Evolutionary conservation across 2,113 vertebrate species (phyloP).

Genomic region (Malurus melanocephalus): DNA sequence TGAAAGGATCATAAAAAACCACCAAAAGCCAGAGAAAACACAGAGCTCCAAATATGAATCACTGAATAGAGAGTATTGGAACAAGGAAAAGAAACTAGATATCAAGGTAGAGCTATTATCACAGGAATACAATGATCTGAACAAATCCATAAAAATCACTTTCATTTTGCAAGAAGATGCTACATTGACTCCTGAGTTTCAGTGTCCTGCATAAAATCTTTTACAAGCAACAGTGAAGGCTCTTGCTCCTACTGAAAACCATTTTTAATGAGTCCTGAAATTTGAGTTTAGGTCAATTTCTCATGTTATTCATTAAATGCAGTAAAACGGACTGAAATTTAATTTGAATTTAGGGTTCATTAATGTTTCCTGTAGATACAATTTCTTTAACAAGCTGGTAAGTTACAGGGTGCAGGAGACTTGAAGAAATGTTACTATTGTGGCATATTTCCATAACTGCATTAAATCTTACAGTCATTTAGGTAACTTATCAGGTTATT

Average conservation of each 20-base stretch:
- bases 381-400: background rate
- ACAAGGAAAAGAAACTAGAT: background rate
- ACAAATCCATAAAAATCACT: background rate
- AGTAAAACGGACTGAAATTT: background rate
- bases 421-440: background rate
- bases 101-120: background rate
- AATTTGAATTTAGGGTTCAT: background rate
- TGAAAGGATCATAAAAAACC: background rate
- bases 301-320: background rate
- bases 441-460: background rate
- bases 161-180: background rate
- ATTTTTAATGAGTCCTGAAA: slow-evolving; percentile 3
- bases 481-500: background rate
- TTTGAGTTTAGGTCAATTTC: background rate
- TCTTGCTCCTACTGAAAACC: background rate
- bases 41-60: background rate
- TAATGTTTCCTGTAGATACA: background rate
- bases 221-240: background rate
- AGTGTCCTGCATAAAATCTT: background rate
- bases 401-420: background rate
- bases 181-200: background rate
- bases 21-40: background rate
- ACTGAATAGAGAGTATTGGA: background rate
- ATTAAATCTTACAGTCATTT: background rate
- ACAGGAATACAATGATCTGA: background rate